Conservation (phyloP, 2,888 invertebrate genomes). For the Nyleta sp. region DNA sequence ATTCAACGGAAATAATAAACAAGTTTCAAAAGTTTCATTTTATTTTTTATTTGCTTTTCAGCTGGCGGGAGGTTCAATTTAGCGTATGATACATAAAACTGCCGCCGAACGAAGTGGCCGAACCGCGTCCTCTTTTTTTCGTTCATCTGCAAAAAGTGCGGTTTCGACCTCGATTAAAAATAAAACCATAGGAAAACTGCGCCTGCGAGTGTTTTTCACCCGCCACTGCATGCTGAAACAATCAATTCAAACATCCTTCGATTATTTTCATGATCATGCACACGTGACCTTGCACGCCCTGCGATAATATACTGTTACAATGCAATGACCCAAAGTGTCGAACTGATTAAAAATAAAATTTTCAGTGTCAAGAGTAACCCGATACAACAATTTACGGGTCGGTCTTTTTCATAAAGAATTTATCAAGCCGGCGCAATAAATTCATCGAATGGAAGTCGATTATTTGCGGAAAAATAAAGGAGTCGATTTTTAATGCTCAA, state of each 20-base stretch:
- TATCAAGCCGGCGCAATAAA: background rate
- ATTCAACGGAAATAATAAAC: no score
- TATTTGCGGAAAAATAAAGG: background rate
- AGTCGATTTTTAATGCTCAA: no score
- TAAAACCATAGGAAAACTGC: conserved; percentile 21
- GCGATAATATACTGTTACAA: conserved; percentile 24
- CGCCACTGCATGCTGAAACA: conserved; percentile 24
- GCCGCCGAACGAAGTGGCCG: no score
- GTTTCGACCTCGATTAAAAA: conserved; percentile 23
- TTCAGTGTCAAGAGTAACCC: conserved; percentile 37
- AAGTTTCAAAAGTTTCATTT: no score
- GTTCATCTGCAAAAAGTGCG: background rate
- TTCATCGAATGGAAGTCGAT: background rate
- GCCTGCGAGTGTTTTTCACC: conserved; percentile 5
- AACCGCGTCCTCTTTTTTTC: background rate
- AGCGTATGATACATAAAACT: no score
- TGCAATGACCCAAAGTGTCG: conserved; percentile 37
- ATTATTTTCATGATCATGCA: conserved; percentile 53
- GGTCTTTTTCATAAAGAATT: background rate
- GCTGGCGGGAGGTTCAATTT: no score
- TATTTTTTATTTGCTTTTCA: no score
- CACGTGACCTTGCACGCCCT: conserved; percentile 22
- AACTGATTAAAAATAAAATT: conserved; percentile 27
- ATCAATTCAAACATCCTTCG: conserved; percentile 39
- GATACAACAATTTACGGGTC: conserved; percentile 2